Evolutionary conservation across 2,797 vertebrate genomes (phyloP).

Genomic region (Antennarius maculatus): DNA sequence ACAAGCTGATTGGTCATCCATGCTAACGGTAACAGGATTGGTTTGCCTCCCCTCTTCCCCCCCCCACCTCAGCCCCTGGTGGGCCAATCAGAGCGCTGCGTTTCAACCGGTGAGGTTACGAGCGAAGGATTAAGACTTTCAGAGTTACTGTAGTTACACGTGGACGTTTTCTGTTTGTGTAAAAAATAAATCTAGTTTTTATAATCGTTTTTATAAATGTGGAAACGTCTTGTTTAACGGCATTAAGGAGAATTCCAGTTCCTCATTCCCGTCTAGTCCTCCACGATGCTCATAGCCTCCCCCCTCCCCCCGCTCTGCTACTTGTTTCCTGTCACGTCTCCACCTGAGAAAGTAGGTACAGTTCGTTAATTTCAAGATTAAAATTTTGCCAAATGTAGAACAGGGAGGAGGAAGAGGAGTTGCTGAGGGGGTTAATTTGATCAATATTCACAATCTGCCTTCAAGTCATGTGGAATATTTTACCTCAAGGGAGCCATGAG

Average conservation of each 20-base stretch:
- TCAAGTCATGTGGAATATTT: neutral
- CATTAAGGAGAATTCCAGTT: conserved; percentile 82
- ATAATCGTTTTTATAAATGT: conserved; percentile 95
- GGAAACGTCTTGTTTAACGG: conserved; percentile 79
- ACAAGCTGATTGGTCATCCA: conserved; percentile 82
- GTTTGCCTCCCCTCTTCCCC: too few relatives aligned
- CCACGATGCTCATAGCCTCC: conserved; percentile 6
- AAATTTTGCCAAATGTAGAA: neutral
- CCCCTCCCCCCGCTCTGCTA: conserved; percentile 14
- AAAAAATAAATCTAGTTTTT: conserved; percentile 95
- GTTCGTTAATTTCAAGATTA: too few relatives aligned
- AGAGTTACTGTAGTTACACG: conserved; percentile 82
- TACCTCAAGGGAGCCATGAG: too few relatives aligned
- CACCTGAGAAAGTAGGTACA: neutral
- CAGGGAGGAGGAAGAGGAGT: neutral
- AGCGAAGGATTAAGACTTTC: conserved; percentile 54
- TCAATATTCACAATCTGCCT: neutral
- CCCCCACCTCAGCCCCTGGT: conserved; percentile 33
- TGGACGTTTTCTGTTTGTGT: conserved; percentile 83
- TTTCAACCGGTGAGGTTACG: conserved; percentile 70
- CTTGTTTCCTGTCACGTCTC: conserved; percentile 77
- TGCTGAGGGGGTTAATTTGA: neutral
- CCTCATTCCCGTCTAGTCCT: conserved; percentile 78
- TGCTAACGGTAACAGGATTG: neutral
- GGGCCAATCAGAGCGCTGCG: conserved; percentile 49